A percentile compares a stretch with the other conserved stretches of the same genome.
phyloP scores from a whole-genome alignment of 2,797 vertebrate genomes.

The Gadopsis marmoratus region DNA sequence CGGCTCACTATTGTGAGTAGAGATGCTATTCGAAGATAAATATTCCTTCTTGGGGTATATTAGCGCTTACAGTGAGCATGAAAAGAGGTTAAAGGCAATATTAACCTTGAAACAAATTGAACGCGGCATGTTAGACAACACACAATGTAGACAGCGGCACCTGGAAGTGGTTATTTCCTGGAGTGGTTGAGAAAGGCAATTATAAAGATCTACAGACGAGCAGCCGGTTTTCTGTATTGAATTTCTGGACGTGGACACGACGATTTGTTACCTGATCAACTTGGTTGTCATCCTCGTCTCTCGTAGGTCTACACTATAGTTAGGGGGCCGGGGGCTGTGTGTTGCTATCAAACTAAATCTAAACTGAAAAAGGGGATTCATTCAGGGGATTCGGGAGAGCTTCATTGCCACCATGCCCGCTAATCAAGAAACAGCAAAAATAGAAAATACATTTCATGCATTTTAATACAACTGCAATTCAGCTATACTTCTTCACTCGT shows the following conservation, averaged over 20 bases:
- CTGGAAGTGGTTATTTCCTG: neutral
- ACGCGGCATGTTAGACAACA: too few species aligned
- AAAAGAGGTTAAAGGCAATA: neutral
- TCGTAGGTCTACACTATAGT: neutral
- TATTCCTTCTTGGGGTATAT: neutral
- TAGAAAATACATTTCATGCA: neutral
- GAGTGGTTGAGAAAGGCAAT: neutral
- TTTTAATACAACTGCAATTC: neutral
- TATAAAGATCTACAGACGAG: neutral
- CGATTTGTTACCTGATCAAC: too few species aligned
- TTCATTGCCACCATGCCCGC: neutral
- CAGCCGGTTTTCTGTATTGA: neutral
- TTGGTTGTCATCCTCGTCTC: neutral
- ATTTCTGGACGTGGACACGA: neutral
- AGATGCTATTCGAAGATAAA: constrained; percentile 30
- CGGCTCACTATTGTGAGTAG: neutral
- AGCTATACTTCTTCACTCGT: neutral
- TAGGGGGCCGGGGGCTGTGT: neutral
- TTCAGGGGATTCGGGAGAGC: neutral
- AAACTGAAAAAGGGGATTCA: neutral
- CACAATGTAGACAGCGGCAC: too few species aligned
- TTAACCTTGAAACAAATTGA: neutral
- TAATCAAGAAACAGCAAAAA: neutral
- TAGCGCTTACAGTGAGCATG: neutral
- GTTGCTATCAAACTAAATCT: neutral